Percentiles rank a stretch among this genome's conserved stretches.
These are phyloP conservation scores for Leuciscus idus DNA, from an alignment of 2,113 vertebrate genomes.

Conservation along the genomic window DNA sequence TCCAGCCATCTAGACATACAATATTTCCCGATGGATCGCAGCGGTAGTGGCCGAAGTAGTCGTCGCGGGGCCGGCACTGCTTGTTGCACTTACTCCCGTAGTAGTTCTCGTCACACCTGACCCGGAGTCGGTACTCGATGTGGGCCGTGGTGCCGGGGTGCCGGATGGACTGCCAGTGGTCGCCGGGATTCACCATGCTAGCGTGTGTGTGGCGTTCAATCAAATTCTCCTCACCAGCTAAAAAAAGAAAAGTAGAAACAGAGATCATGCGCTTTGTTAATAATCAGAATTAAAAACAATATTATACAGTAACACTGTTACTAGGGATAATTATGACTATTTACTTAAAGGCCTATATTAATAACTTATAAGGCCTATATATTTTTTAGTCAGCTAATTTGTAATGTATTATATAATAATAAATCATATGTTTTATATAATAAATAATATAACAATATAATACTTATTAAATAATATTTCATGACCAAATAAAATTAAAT, in stretches of 20 bases:
- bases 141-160: constrained; percentile 86
- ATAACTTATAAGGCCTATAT: background rate
- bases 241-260: background rate
- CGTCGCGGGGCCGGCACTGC: constrained; percentile 88
- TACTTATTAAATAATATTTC: background rate
- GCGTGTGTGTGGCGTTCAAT: constrained; percentile 87
- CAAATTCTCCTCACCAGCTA: constrained; percentile 77
- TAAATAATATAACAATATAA: background rate
- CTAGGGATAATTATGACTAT: background rate
- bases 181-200: constrained; percentile 91
- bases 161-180: constrained; percentile 84
- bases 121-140: constrained; percentile 85
- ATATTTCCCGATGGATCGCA: constrained; percentile 90
- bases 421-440: too few relatives aligned
- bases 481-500: too few relatives aligned
- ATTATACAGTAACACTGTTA: background rate
- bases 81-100: constrained; percentile 93
- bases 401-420: background rate
- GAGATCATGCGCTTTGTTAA: background rate
- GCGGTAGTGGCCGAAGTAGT: constrained; percentile 93
- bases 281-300: background rate
- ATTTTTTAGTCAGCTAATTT: background rate
- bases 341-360: background rate
- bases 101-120: constrained; percentile 91
- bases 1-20: constrained; percentile 96